Conservation (phyloP, 30 jellyfish, hydroid and myxozoan genomes). For the Pseudorhiza aurosa region DNA sequence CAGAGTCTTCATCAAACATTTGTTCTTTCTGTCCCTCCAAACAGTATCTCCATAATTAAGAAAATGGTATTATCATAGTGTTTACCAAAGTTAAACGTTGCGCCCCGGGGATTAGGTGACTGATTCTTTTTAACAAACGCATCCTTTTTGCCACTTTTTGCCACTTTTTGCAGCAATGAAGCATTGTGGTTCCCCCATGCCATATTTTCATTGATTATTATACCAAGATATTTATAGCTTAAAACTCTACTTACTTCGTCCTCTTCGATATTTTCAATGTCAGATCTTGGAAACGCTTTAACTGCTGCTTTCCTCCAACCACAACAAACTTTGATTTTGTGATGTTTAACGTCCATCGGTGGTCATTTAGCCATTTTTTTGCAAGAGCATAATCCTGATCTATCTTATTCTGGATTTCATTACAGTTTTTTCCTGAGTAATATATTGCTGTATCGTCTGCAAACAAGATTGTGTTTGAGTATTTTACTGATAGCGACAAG, state of each 20-base stretch:
- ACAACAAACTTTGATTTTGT: slow-evolving; percentile 65
- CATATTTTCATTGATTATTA: slow-evolving; percentile 63
- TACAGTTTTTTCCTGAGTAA: slow-evolving; percentile 69
- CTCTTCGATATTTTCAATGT: slow-evolving; percentile 52
- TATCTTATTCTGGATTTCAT: slow-evolving; percentile 74
- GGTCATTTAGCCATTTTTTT: slow-evolving; percentile 62
- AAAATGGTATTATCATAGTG: slow-evolving; percentile 51
- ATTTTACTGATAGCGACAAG: slow-evolving; percentile 74
- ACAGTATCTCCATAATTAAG: slow-evolving; percentile 57
- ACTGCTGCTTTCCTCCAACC: slow-evolving; percentile 73
- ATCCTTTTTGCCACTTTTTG: slow-evolving; percentile 68
- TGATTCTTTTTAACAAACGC: slow-evolving; percentile 51
- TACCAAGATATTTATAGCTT: slow-evolving; percentile 35
- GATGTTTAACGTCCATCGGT: slow-evolving; percentile 63
- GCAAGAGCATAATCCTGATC: slow-evolving; percentile 41
- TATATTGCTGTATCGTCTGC: slow-evolving; percentile 76
- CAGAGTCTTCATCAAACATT: slow-evolving; percentile 50
- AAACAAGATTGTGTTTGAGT: slow-evolving; percentile 71
- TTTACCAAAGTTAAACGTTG: slow-evolving; percentile 55
- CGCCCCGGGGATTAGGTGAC: slow-evolving; percentile 61
- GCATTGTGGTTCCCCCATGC: slow-evolving; percentile 72
- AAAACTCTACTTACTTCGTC: slow-evolving; percentile 38
- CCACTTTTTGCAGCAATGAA: slow-evolving; percentile 77
- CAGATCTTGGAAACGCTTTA: slow-evolving; percentile 68
- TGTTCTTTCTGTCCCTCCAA: slow-evolving; percentile 35